Percentiles rank a stretch among this genome's conserved stretches.
Conservation (phyloP, 2,113 vertebrate species). For the Daubentonia madagascariensis region DNA sequence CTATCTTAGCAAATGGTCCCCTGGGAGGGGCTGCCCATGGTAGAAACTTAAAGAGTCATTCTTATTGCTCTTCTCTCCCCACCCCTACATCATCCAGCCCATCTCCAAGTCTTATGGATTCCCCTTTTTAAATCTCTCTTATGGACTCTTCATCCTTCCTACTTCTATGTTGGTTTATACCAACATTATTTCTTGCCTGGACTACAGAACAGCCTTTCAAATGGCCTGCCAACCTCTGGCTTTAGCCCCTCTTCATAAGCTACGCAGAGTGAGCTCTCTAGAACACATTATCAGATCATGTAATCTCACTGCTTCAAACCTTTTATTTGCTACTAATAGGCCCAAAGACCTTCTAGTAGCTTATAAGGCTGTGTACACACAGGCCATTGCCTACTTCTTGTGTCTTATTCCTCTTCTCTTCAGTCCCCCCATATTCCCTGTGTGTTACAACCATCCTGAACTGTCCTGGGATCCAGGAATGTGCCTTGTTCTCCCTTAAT, state of each 20-base stretch:
- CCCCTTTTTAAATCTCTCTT: neutral
- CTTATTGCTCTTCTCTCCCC: neutral
- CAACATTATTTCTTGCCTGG: neutral
- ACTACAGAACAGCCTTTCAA: neutral
- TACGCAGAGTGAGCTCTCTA: neutral
- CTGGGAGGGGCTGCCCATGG: neutral
- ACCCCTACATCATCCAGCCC: neutral
- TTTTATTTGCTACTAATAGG: neutral
- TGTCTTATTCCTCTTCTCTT: neutral
- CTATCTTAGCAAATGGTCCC: neutral
- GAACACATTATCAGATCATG: neutral
- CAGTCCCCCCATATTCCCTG: neutral
- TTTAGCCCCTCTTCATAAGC: neutral
- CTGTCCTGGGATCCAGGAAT: neutral
- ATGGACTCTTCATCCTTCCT: neutral
- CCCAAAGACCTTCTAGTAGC: neutral
- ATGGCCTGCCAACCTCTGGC: neutral
- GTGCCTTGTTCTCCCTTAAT: neutral
- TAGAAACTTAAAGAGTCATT: neutral
- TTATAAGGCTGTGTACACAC: neutral
- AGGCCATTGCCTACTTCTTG: neutral
- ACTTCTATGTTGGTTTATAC: neutral
- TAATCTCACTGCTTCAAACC: neutral
- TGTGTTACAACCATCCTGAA: neutral
- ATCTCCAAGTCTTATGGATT: neutral